Percentiles rank a stretch among this genome's conserved stretches.
Evolutionary conservation across 2,113 vertebrate genomes (phyloP).

Genomic region (Grallaria varia): DNA sequence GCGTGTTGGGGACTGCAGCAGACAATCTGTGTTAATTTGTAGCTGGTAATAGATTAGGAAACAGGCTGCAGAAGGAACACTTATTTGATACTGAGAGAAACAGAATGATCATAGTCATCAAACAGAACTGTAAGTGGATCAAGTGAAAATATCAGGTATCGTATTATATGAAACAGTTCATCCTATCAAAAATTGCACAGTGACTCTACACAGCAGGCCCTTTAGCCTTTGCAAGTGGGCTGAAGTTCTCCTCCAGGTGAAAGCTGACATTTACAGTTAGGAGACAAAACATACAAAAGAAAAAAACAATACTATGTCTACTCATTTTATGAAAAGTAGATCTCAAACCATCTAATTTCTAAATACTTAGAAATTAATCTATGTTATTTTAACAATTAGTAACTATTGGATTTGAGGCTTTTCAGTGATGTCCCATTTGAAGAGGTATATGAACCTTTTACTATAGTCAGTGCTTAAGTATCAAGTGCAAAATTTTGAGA

Average conservation of each 20-base stretch:
- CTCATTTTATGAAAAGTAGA: background rate
- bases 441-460: background rate
- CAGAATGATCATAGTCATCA: background rate
- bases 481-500: background rate
- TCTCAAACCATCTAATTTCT: background rate
- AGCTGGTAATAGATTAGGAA: background rate
- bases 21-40: background rate
- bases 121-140: background rate
- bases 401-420: background rate
- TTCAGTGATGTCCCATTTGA: background rate
- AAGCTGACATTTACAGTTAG: background rate
- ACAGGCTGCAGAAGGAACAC: background rate
- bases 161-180: background rate
- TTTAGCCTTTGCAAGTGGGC: background rate
- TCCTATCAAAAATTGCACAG: background rate
- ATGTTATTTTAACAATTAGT: background rate
- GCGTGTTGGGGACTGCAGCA: background rate
- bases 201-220: background rate
- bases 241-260: background rate
- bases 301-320: background rate
- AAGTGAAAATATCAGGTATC: background rate
- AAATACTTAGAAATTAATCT: background rate
- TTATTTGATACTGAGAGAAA: background rate
- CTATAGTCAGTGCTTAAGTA: background rate
- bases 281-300: background rate